A percentile compares a stretch with the other conserved stretches of the same genome.
Conservation (phyloP, 2,888 invertebrate species). For the Argyra leucocephala region DNA sequence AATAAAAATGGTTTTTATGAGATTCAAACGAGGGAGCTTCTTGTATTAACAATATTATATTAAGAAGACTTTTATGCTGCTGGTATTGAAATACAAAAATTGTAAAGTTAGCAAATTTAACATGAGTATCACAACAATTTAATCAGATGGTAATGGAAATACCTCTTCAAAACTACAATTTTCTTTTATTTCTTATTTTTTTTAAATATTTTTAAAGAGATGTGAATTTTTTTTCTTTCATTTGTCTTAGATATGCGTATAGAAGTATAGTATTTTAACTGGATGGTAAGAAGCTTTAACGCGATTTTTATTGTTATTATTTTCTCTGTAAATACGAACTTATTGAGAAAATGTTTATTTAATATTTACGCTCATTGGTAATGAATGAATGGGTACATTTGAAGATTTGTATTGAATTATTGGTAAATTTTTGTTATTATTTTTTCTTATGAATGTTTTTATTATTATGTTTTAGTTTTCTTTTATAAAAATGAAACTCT, state of each 20-base stretch:
- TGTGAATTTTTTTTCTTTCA: not conserved
- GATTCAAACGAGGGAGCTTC: too few relatives aligned
- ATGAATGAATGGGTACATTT: not conserved
- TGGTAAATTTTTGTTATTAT: not conserved
- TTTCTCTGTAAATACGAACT: not conserved
- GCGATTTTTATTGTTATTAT: not conserved
- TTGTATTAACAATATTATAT: too few relatives aligned
- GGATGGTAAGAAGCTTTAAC: conserved; percentile 2
- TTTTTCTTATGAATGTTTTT: not conserved
- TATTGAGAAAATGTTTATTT: not conserved
- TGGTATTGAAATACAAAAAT: not conserved
- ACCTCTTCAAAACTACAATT: not conserved
- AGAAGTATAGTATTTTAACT: too few relatives aligned
- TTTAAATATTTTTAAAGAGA: too few relatives aligned
- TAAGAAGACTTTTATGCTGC: too few relatives aligned
- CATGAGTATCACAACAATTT: not conserved
- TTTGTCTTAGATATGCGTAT: not conserved
- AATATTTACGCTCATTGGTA: not conserved
- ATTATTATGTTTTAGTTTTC: not conserved
- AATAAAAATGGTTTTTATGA: not conserved
- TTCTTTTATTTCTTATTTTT: too few relatives aligned
- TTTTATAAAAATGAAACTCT: not conserved
- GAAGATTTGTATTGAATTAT: not conserved
- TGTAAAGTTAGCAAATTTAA: too few relatives aligned
- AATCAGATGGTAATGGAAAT: not conserved